Evolutionary conservation across 2,888 invertebrate species (phyloP), one percentile per base, ranked within the genome.

Genomic region (Neocrepidodera transversa): DNA sequence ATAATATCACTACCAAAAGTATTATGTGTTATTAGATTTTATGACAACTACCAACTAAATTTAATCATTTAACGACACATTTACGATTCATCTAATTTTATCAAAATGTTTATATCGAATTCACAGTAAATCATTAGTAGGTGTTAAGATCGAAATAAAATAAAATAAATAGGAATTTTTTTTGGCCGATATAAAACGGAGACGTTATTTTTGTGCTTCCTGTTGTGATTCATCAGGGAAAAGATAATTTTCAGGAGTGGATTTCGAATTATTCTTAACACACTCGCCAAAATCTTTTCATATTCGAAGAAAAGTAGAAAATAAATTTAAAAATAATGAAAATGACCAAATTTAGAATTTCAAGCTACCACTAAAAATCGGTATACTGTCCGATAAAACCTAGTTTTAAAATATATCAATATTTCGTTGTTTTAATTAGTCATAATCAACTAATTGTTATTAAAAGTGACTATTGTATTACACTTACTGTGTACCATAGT

Each of bases 41-140:
- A 32, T 13, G 32, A 32, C 32, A 32, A 38, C 38, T 16, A 16
- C 16, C 36, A 7, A 38, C 38, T 38, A 50, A 50, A 50, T 49
- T 59, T 35, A 49, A 59, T 53, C 49, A 59, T 59, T 58, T 53
- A 32, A 59, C 36, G 48, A 53, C 42, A 42, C 40, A 48, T 59
- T 59, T 47, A 58, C 30, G 52, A 47, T 23, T 58, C 32, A 8
- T 59, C 58, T 59, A 59, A 59, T 59, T 59, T 59, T 54, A 54
- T 26, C 48, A 26, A 53, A 32, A 49, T 49, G 58, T 59, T 51
- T 49, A 53, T 42, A 53, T 51, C 32, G 42, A 47, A 47, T 58
- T 16, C 13, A 38, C 18, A 38, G 0, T 35, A 18, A 49, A 49
- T 36, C 38, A 36, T 50, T 38, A 13, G 36, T 50, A 38, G 36